phyloP scores from a whole-genome alignment of 2,888 invertebrate genomes.

The Proisotoma minuta region DNA sequence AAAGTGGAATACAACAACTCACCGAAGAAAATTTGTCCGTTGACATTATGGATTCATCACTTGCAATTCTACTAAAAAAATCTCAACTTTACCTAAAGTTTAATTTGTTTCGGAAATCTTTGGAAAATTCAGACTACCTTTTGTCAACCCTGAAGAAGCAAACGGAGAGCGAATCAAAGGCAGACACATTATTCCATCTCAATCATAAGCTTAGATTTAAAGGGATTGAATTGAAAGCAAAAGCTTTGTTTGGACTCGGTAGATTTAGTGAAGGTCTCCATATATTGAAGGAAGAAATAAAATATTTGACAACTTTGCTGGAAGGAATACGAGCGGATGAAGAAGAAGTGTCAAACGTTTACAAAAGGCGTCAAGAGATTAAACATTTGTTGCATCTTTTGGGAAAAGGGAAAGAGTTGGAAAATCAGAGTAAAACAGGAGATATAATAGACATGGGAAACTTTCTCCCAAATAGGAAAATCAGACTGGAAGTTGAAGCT shows the following conservation, averaged over 20 bases:
- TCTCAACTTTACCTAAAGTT: slow-evolving; percentile 1
- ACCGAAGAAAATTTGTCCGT: too few species aligned
- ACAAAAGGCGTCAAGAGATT: neutral
- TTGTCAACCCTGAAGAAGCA: too few species aligned
- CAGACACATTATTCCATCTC: neutral
- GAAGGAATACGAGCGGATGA: neutral
- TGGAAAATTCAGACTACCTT: neutral
- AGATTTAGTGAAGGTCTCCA: neutral
- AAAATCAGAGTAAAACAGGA: neutral
- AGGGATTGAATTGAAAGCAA: neutral
- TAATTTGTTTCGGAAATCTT: neutral
- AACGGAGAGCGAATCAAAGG: too few species aligned
- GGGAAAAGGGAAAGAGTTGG: neutral
- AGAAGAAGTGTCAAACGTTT: neutral
- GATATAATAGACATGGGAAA: neutral
- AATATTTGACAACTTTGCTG: neutral
- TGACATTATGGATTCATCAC: too few species aligned
- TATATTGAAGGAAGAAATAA: neutral
- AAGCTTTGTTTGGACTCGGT: slow-evolving; percentile 9
- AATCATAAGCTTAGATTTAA: neutral
- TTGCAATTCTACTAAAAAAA: neutral
- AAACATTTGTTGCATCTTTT: neutral
- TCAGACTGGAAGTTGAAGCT: neutral
- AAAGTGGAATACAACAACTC: too few species aligned
- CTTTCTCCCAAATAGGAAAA: slow-evolving; percentile 9